Evolutionary conservation across 2,113 vertebrate genomes (phyloP).

Genomic region (Montifringilla adamsi): DNA sequence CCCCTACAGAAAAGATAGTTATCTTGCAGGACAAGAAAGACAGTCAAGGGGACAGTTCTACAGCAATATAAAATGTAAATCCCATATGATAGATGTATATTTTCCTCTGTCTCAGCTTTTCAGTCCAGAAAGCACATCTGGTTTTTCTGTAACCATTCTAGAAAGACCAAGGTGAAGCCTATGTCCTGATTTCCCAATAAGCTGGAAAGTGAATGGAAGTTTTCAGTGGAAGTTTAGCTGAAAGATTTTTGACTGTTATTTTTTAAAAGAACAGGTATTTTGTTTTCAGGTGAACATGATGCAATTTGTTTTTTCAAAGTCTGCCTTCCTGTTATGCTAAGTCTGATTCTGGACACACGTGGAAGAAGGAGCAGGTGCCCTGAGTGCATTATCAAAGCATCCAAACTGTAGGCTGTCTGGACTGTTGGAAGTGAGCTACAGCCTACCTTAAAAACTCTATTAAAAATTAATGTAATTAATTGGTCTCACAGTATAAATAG

Average conservation of each 20-base stretch:
- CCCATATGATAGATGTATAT: not conserved
- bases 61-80: not conserved
- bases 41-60: not conserved
- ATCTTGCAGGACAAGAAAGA: not conserved
- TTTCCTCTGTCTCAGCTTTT: not conserved
- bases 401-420: not conserved
- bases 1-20: not conserved
- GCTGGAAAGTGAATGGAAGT: not conserved
- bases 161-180: not conserved
- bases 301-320: not conserved
- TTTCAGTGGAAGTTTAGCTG: not conserved
- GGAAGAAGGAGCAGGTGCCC: not conserved
- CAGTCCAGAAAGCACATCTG: not conserved
- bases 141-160: not conserved
- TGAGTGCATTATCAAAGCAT: not conserved
- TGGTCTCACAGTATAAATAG: not conserved
- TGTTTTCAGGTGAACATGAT: not conserved
- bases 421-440: not conserved
- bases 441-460: not conserved
- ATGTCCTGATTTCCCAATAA: not conserved
- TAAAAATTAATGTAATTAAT: not conserved
- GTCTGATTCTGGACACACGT: not conserved
- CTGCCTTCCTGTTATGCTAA: not conserved
- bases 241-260: not conserved
- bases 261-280: not conserved